Evolutionary conservation across 2,113 vertebrate genomes (phyloP), one percentile per base, ranked within the genome.

Genomic region (Spizaetus ornatus): DNA sequence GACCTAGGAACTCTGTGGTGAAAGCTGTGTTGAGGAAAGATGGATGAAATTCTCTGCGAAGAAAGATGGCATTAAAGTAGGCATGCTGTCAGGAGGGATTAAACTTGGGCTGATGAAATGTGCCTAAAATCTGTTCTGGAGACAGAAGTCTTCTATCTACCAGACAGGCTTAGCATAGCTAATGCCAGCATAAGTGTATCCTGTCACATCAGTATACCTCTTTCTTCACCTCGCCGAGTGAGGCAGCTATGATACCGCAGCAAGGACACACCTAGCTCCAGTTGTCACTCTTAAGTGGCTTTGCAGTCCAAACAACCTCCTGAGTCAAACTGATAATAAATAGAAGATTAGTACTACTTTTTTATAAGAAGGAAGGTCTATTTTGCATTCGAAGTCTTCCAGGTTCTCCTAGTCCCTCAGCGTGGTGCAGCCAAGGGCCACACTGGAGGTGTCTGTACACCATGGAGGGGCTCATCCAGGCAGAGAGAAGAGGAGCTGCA

Each of bases 161-260:
- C 22, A 89, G 45, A 50, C 69, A 88, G 45, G 83, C 32, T 70
- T 91, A 81, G 69, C 76, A 91, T 36, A 88, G 63, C 55, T 90
- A 81, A 93, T 83, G 79, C 40, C 67, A 73, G 25, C 1, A 2
- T 53, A 25, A 94, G 71, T 21, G 52, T 50, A 32, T 48, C 32
- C 47, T 86, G 72, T 53, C 67, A 52, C 42, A 50, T 17, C 58
- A 50, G 32, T 1, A 1, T 13, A 50, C 34, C 43, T 40, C 67
- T 43, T 62, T 52, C 82, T 59, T 34, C 76, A 74, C 42, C 38
- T 31, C 4, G 1, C 42, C 0, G 0, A 77, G 17, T 0, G 1
- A 53, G 67, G 72, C 29, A 70, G 62, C 73, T 34, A 4, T 25
- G 53, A 43, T 5, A 76, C 6, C 1, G 4, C 62, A 62, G 31